Conservation (phyloP, 2,888 invertebrate genomes). For the Galerucella pusilla region DNA sequence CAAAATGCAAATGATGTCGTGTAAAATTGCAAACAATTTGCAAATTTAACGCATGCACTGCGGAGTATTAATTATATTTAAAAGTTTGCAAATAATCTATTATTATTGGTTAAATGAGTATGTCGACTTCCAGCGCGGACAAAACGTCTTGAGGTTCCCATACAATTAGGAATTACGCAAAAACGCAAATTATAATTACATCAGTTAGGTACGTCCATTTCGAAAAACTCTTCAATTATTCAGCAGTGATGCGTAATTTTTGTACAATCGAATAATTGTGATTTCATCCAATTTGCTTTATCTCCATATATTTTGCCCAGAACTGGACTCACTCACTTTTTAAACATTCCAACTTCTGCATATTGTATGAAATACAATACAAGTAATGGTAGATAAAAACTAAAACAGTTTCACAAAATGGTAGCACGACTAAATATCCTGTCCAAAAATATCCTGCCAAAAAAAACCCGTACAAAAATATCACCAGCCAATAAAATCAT, state of each 20-base stretch:
- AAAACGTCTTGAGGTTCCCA: conserved; percentile 52
- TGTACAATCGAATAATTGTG: conserved; percentile 48
- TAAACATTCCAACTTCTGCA: neutral
- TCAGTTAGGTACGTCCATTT: conserved; percentile 54
- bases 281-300: conserved; percentile 44
- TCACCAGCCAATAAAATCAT: no score
- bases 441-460: no score
- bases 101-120: conserved; percentile 59
- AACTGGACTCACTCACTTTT: conserved; percentile 1
- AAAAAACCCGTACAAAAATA: no score
- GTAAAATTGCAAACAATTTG: conserved; percentile 60
- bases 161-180: conserved; percentile 55
- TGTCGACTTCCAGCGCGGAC: conserved; percentile 55
- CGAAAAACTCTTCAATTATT: conserved; percentile 50
- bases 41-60: conserved; percentile 60
- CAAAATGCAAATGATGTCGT: conserved; percentile 60
- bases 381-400: neutral
- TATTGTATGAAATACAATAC: neutral
- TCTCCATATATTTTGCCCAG: conserved; percentile 37
- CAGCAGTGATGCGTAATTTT: conserved; percentile 55
- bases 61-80: conserved; percentile 58
- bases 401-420: neutral
- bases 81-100: conserved; percentile 59
- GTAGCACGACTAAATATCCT: no score
- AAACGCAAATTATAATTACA: conserved; percentile 53